Evolutionary conservation across 2,797 vertebrate genomes (phyloP).

Genomic region (Siniperca obscura): DNA sequence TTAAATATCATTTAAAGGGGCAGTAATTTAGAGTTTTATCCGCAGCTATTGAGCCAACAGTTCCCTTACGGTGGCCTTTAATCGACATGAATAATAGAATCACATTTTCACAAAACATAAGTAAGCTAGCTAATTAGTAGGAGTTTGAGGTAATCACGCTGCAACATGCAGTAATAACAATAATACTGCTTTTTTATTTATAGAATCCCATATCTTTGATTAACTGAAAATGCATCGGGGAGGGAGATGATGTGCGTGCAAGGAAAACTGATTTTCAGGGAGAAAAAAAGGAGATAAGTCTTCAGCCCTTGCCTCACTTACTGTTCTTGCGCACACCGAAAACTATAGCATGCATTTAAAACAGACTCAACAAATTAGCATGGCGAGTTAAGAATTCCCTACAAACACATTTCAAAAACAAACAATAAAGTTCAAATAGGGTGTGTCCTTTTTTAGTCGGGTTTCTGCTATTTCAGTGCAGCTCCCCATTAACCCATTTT

Average conservation of each 20-base stretch:
- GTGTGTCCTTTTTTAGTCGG: constrained; percentile 6
- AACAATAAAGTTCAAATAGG: constrained; percentile 43
- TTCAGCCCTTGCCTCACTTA: not conserved
- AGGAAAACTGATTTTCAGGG: constrained; percentile 20
- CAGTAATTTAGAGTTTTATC: constrained; percentile 19
- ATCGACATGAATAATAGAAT: constrained; percentile 38
- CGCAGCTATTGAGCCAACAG: constrained; percentile 12
- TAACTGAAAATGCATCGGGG: not conserved
- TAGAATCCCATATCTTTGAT: constrained; percentile 4
- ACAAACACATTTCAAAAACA: constrained; percentile 37
- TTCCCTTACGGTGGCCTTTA: constrained; percentile 33
- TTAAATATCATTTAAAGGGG: constrained; percentile 28
- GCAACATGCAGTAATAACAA: constrained; percentile 21
- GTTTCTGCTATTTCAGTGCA: constrained; percentile 19
- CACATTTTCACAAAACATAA: constrained; percentile 43
- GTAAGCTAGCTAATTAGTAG: constrained; percentile 36
- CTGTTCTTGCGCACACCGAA: constrained; percentile 9
- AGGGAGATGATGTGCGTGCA: not conserved
- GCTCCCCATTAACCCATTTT: constrained; percentile 49
- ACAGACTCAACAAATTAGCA: constrained; percentile 33
- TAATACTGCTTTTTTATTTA: constrained; percentile 38
- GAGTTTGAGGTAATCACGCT: constrained; percentile 32
- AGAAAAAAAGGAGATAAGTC: not conserved
- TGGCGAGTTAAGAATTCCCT: not conserved
- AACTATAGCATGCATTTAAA: constrained; percentile 9